Conservation (phyloP, 2,797 vertebrate genomes). For the Gallirallus australis region DNA sequence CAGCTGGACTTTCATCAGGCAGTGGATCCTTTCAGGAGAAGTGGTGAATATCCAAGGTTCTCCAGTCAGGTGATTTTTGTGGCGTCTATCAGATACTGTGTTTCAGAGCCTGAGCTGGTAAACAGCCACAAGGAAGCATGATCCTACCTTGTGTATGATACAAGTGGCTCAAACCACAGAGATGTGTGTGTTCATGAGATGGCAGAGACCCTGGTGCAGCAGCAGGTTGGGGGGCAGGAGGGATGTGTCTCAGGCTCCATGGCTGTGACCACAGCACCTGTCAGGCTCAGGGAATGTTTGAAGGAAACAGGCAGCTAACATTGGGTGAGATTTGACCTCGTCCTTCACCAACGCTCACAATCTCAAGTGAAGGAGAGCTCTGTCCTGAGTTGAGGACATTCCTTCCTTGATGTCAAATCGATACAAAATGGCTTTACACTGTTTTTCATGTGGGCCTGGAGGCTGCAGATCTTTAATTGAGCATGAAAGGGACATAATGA, state of each 20-base stretch:
- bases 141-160: too few relatives aligned
- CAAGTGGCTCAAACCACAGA: fast-evolving
- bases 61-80: not conserved
- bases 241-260: not conserved
- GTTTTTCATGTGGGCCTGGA: conserved; percentile 19
- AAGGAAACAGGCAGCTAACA: conserved; percentile 1
- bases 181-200: fast-evolving
- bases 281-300: not conserved
- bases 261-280: not conserved
- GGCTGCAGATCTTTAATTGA: conserved; percentile 1
- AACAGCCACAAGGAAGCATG: not conserved
- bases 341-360: not conserved
- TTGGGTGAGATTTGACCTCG: not conserved
- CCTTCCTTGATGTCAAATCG: conserved; percentile 14
- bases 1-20: not conserved
- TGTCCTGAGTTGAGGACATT: conserved; percentile 1
- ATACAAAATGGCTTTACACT: conserved; percentile 16
- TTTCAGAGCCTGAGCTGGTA: not conserved
- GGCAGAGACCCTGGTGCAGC: fast-evolving
- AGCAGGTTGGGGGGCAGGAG: not conserved
- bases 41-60: not conserved
- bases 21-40: not conserved
- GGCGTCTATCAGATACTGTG: fast-evolving
- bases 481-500: not conserved
- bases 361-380: not conserved